These are phyloP conservation scores for Eupristina koningsbergeri DNA, from an alignment of 1,140 invertebrate genomes.

Conservation along the genomic window DNA sequence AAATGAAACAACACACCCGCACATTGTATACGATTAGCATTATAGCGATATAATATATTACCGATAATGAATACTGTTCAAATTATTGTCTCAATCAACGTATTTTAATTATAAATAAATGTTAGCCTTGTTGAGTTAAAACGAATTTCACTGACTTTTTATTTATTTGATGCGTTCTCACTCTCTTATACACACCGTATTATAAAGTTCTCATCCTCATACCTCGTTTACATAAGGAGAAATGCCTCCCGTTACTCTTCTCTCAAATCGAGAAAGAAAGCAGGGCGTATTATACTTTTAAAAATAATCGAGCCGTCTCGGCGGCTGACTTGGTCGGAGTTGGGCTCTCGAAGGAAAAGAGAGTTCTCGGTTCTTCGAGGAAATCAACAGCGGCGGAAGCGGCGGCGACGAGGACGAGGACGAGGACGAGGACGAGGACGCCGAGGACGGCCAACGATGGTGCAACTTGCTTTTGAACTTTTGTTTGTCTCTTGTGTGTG, in stretches of 20 bases:
- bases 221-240: conserved; percentile 24
- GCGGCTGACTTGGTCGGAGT: not conserved
- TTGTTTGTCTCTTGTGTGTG: conserved; percentile 2
- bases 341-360: not conserved
- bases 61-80: conserved; percentile 72
- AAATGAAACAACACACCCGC: conserved; percentile 62
- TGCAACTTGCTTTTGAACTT: not conserved
- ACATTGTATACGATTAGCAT: conserved; percentile 75
- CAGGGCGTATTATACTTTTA: conserved; percentile 5
- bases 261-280: conserved; percentile 3
- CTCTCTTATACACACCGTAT: conserved; percentile 50
- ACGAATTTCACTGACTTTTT: conserved; percentile 55
- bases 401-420: not conserved
- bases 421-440: too few species aligned
- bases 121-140: conserved; percentile 75
- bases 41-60: conserved; percentile 75
- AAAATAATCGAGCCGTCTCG: conserved; percentile 19
- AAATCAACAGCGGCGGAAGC: not conserved
- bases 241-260: conserved; percentile 26
- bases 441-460: not conserved
- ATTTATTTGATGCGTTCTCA: conserved; percentile 52
- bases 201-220: conserved; percentile 29
- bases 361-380: not conserved
- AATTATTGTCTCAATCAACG: conserved; percentile 75
- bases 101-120: conserved; percentile 76